A percentile compares a stretch with the other conserved stretches of the same genome.
phyloP scores from a whole-genome alignment of 2,113 vertebrate species.

The Phaethornis superciliosus region DNA sequence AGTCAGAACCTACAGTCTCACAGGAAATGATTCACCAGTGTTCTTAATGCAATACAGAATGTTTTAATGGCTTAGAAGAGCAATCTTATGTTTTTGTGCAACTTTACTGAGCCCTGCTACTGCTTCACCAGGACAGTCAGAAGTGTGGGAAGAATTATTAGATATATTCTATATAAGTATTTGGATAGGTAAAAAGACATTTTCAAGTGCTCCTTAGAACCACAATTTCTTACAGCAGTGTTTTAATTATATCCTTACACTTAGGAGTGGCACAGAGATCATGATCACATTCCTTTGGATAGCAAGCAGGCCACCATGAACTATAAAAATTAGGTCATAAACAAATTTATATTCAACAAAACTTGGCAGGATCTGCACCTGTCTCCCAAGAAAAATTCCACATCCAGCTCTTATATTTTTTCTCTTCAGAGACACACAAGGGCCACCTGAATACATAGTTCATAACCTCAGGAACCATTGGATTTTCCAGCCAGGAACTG shows the following conservation, averaged over 20 bases:
- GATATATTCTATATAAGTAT: background rate
- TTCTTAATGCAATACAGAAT: background rate
- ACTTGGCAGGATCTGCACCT: constrained; percentile 24
- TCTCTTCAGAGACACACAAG: background rate
- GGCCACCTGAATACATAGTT: background rate
- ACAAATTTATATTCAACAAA: background rate
- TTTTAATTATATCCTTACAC: background rate
- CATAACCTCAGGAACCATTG: background rate
- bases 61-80: background rate
- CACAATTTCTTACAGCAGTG: background rate
- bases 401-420: constrained; percentile 46
- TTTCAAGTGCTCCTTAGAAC: background rate
- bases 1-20: background rate
- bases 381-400: constrained; percentile 60
- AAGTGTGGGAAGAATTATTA: background rate
- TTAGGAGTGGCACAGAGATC: background rate
- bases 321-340: background rate
- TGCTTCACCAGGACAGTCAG: background rate
- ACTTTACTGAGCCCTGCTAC: background rate
- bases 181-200: background rate
- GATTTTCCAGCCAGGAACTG: background rate
- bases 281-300: background rate
- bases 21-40: background rate
- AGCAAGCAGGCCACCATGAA: background rate
- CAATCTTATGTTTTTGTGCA: background rate